Conservation (phyloP, 2,888 invertebrate species). For the Linyphia triangularis region DNA sequence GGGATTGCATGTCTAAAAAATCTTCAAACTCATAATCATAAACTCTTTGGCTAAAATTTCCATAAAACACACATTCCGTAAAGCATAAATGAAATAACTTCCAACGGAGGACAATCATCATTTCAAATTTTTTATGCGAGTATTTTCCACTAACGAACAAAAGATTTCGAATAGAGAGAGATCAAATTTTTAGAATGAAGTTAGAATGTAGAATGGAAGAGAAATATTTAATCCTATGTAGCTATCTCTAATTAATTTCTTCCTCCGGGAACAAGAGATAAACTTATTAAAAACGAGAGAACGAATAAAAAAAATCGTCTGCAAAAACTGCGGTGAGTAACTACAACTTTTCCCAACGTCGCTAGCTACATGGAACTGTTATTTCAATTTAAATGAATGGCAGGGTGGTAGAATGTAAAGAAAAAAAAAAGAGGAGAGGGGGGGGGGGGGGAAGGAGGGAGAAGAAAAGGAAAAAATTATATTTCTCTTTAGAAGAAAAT, state of each 20-base stretch:
- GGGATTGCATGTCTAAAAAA: not conserved
- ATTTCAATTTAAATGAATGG: constrained; percentile 59
- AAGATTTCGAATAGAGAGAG: constrained; percentile 29
- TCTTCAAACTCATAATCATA: constrained; percentile 27
- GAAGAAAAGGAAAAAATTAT: constrained; percentile 13
- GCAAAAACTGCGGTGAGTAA: constrained; percentile 24
- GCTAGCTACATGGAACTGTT: constrained; percentile 17
- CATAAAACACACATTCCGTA: not conserved
- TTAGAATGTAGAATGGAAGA: constrained; percentile 6
- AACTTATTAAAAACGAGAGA: constrained; percentile 51
- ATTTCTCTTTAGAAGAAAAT: constrained; percentile 39
- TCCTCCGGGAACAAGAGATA: constrained; percentile 54
- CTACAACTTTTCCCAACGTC: constrained; percentile 16
- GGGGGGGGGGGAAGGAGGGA: not conserved
- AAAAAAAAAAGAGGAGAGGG: not conserved
- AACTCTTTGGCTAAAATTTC: constrained; percentile 6
- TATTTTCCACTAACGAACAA: constrained; percentile 21
- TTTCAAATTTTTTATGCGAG: not conserved
- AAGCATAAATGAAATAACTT: constrained; percentile 44
- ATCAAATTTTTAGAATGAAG: constrained; percentile 42
- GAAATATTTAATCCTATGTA: constrained; percentile 48
- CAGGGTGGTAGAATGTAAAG: not conserved
- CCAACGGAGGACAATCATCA: constrained; percentile 15
- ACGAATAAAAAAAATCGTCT: not conserved
- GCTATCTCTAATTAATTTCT: constrained; percentile 62